These are phyloP conservation scores for Ariopsis seemanni DNA, from an alignment of 2,113 vertebrate species.

Conservation along the genomic window DNA sequence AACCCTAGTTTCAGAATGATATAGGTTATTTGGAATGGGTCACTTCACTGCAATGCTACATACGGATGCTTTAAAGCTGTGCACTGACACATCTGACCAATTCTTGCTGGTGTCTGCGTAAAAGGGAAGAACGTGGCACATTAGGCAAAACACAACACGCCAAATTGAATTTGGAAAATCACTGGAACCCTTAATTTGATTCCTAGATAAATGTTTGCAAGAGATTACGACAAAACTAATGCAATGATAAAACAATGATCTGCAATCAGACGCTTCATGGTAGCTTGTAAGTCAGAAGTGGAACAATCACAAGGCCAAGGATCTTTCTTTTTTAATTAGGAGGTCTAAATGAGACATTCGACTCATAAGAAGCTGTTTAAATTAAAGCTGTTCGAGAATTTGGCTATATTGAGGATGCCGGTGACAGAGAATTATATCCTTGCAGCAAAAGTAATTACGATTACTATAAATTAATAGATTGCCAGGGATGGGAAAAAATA, in stretches of 20 bases:
- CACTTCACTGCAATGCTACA: constrained; percentile 81
- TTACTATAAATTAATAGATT: not conserved
- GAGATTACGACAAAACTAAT: constrained; percentile 73
- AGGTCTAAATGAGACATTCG: constrained; percentile 25
- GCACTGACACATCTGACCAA: constrained; percentile 78
- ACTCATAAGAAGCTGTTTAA: not conserved
- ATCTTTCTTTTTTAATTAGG: constrained; percentile 37
- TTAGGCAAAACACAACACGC: constrained; percentile 71
- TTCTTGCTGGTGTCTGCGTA: constrained; percentile 70
- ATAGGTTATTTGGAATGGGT: constrained; percentile 87
- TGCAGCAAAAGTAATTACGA: not conserved
- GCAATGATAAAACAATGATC: constrained; percentile 62
- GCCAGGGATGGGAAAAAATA: not conserved
- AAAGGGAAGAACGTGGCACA: constrained; percentile 65
- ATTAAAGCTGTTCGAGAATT: not conserved
- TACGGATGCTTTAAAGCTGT: constrained; percentile 80
- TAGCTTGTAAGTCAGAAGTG: constrained; percentile 66
- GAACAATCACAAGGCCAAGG: constrained; percentile 47
- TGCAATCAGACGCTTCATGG: constrained; percentile 58
- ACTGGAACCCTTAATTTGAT: constrained; percentile 78
- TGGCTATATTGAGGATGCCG: not conserved
- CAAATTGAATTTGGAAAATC: constrained; percentile 72
- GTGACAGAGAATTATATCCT: not conserved
- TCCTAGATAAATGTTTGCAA: constrained; percentile 69
- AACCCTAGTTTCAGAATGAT: constrained; percentile 74